Base-by-base conservation (phyloP, 2,797 vertebrate genomes). In the Fratercula arctica region DNA sequence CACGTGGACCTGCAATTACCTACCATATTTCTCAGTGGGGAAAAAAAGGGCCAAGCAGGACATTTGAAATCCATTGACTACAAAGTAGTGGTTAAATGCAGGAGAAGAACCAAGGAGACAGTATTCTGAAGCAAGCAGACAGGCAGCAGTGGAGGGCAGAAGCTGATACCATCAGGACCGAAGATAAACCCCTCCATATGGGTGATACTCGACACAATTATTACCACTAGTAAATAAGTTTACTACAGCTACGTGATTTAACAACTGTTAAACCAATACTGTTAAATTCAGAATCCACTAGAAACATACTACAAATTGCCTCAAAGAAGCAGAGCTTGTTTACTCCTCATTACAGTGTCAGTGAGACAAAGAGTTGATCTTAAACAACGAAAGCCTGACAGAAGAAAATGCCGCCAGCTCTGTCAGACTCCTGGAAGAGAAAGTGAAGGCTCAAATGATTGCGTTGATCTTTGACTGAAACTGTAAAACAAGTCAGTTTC, bases 311-410 rank as follows among this genome's bases (percentile, higher is more conserved):
- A 93, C 84, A 95, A 95, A 96, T 84, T 75, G 68, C 72, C 3
- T 12, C 33, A 72, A 85, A 95, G 75, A 95, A 97, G 89, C 8
- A 77, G 54, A 81, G 64, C 61, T 94, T 96, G 88, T 96, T 97
- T 96, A 96, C 61, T 93, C 26, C 81, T 95, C 60, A 87, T 94
- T 93, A 95, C 75, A 61, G 70, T 53, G 72, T 85, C 96, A 95
- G 77, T 35, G 64, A 95, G 93, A 77, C 88, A 87, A 90, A 87
- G 74, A 90, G 67, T 13, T 95, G 77, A 96, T 95, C 82, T 90
- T 59, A 57, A 93, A 90, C 95, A 93, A 96, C 92, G 94, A 95
- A 96, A 95, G 95, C 84, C 85, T 89, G 86, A 93, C 78, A 95
- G 86, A 67, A 87, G 26, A 92, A 90, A 95, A 93, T 19, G 60